Percentiles rank a stretch among this genome's conserved stretches.
phyloP scores from a whole-genome alignment of 2,888 invertebrate species.

The Therioaphis trifolii region DNA sequence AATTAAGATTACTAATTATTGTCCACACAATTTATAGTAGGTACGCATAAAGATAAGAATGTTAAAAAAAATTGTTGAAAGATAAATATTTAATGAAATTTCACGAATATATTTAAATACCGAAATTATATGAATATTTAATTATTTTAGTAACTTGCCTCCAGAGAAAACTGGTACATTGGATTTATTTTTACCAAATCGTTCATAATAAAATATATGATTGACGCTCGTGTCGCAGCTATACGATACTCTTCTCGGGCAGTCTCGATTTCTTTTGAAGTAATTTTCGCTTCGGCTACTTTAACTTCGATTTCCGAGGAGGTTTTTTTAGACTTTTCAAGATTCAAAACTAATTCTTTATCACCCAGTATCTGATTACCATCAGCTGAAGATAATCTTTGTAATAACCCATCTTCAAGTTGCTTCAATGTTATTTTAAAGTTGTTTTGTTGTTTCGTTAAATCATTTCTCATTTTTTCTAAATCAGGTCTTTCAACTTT shows the following conservation, averaged over 20 bases:
- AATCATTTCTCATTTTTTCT: slow-evolving; percentile 77
- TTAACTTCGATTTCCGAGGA: slow-evolving; percentile 90
- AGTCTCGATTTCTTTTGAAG: slow-evolving; percentile 88
- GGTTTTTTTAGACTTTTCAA: slow-evolving; percentile 93
- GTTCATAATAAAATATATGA: slow-evolving; percentile 92
- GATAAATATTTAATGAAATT: too few relatives aligned
- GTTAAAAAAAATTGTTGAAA: too few relatives aligned
- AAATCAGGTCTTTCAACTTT: slow-evolving; percentile 92
- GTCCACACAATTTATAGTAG: too few relatives aligned
- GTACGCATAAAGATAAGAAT: too few relatives aligned
- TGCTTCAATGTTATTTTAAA: slow-evolving; percentile 92
- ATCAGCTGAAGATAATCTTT: slow-evolving; percentile 83
- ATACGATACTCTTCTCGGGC: slow-evolving; percentile 89
- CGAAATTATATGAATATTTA: too few relatives aligned
- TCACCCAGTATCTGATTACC: slow-evolving; percentile 93
- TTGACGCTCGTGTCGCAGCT: slow-evolving; percentile 86
- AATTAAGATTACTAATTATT: too few relatives aligned
- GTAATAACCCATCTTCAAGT: slow-evolving; percentile 90
- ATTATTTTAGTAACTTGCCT: slow-evolving; percentile 72
- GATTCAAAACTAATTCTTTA: slow-evolving; percentile 87
- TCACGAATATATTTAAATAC: too few relatives aligned
- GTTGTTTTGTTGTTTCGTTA: slow-evolving; percentile 93
- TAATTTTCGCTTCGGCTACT: slow-evolving; percentile 86
- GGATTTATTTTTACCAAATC: slow-evolving; percentile 92
- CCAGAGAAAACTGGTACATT: slow-evolving; percentile 94